A percentile compares a stretch with the other conserved stretches of the same genome.
phyloP scores from a whole-genome alignment of 2,797 vertebrate species.

The Chelidonichthys spinosus region DNA sequence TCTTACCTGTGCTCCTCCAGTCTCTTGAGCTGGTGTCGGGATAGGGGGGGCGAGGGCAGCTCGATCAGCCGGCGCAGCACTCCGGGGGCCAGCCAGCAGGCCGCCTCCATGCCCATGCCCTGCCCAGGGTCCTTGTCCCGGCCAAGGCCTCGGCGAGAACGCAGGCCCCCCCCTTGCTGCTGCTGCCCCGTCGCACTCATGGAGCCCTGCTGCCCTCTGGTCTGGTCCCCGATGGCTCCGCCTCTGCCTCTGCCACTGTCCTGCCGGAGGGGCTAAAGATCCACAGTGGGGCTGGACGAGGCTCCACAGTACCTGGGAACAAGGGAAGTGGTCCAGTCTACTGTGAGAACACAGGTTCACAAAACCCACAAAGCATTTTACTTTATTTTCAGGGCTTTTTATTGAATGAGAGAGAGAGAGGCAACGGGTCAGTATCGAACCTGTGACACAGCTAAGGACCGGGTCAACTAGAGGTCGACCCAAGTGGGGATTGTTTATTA shows the following conservation, averaged over 20 bases:
- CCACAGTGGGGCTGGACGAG: constrained; percentile 64
- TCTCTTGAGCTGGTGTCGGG: constrained; percentile 94
- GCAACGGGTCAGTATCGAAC: no score
- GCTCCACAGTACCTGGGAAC: constrained; percentile 21
- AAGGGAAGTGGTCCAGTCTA: neutral
- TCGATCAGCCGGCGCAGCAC: constrained; percentile 90
- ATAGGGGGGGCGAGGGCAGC: constrained; percentile 91
- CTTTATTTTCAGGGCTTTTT: neutral
- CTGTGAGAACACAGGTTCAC: neutral
- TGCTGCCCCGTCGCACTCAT: constrained; percentile 87
- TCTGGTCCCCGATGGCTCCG: constrained; percentile 60
- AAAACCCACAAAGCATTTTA: neutral
- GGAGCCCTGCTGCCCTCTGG: constrained; percentile 74
- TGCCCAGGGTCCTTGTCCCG: constrained; percentile 85
- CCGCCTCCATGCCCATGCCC: constrained; percentile 84
- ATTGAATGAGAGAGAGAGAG: no score
- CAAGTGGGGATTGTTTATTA: no score
- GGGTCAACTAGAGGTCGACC: no score
- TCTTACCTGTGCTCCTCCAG: constrained; percentile 92
- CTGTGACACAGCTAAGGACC: no score
- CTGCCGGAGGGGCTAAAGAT: constrained; percentile 61
- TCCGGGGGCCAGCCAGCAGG: constrained; percentile 83
- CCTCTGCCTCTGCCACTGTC: constrained; percentile 75
- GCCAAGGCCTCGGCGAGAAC: constrained; percentile 86
- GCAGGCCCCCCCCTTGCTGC: constrained; percentile 79